Percentiles rank a stretch among this genome's conserved stretches.
Evolutionary conservation across 1,140 invertebrate species (phyloP).

Genomic region (Pemphigus obesinymphae): DNA sequence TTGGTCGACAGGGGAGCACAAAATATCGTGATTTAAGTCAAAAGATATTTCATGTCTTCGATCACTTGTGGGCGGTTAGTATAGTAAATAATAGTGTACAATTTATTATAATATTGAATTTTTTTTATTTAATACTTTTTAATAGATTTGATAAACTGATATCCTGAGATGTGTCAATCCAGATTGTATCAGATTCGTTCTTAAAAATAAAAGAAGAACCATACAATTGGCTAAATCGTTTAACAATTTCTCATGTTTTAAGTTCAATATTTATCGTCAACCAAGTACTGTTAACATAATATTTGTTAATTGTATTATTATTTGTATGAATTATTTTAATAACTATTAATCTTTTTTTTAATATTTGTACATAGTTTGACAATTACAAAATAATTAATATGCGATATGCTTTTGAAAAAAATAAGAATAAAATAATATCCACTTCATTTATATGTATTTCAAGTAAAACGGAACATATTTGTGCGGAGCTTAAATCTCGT

Average conservation of each 20-base stretch:
- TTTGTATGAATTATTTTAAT: neutral
- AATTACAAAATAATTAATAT: neutral
- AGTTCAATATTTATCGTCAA: conserved; percentile 1
- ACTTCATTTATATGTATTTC: conserved; percentile 2
- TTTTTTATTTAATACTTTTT: too few species aligned
- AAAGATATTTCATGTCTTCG: neutral
- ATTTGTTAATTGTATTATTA: too few species aligned
- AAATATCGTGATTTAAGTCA: conserved; percentile 23
- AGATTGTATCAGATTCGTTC: neutral
- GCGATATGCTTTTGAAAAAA: neutral
- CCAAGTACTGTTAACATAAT: neutral
- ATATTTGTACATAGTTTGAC: neutral
- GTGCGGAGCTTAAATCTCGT: neutral
- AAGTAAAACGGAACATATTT: neutral
- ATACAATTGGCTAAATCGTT: neutral
- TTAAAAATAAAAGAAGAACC: conserved; percentile 1
- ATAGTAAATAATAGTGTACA: neutral
- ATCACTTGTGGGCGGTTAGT: neutral
- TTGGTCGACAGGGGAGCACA: conserved; percentile 40
- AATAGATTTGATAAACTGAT: conserved; percentile 2
- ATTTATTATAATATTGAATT: too few species aligned
- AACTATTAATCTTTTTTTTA: neutral
- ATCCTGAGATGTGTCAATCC: neutral
- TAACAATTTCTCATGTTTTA: neutral
- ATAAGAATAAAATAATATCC: neutral